Evolutionary conservation across 1,140 invertebrate genomes (phyloP), one percentile per base, ranked within the genome.

Genomic region (Brachionus koreanus): DNA sequence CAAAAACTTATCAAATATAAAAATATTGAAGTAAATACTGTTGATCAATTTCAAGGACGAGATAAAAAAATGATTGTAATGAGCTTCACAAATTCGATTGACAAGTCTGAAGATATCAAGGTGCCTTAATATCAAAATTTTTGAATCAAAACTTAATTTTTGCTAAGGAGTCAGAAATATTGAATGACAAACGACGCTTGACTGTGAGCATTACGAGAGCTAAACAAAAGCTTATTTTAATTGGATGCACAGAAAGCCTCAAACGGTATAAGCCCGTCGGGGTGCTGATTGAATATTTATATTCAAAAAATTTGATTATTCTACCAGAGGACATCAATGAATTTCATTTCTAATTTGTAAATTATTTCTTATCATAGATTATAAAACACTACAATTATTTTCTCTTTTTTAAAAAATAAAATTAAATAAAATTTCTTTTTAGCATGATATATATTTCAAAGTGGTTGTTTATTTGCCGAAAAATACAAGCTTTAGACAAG

Each of bases 41-140:
- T 98, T 4, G 97, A 99, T 89, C 95, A 97, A 88, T 98, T 94
- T 88, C 97, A 99, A 89, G 96, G 96, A 6, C 89, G 94, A 83
- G 97, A 98, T 87, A 98, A 98, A 87, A 91, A 92, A 65, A 89
- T 98, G 23, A 94, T 98, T 65, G 90, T 98, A 42, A 95, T 95
- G 85, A 96, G 95, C 0, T 95, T 95, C 86, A 79, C 76, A 39
- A 79, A 79, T 61, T 61, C 76, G 12, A 92, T 93, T 0, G 93
- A 91, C 86, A 90, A 88, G 69, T 43, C 35, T 33, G 16, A 82
- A 83, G 12, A 79, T 86, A 86, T 3, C 84, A 86, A 75, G 85
- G 85, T 83, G 65, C 49, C 43, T 43, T 16, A 29, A 37, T 29
- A 29, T 29, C 29, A 29, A 29, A 29, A 29, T 29, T 29, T 29